These are phyloP conservation scores for Thalpophila matura DNA, from an alignment of 2,888 invertebrate species.

Conservation along the genomic window DNA sequence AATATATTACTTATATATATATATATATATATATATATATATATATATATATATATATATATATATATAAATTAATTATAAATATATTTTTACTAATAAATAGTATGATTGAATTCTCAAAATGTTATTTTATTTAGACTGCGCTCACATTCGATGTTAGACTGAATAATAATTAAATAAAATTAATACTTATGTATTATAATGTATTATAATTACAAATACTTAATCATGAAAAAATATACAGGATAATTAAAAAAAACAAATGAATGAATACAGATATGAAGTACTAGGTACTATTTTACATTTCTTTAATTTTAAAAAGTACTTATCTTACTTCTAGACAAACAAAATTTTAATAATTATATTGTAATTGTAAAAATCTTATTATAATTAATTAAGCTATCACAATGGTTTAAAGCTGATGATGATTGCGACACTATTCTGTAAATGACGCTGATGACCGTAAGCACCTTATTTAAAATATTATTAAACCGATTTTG, in stretches of 20 bases:
- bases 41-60: too few species aligned
- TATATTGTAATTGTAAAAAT: slow-evolving; percentile 31
- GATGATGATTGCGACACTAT: slow-evolving; percentile 63
- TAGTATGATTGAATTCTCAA: too few species aligned
- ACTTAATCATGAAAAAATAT: not conserved
- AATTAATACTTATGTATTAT: too few species aligned
- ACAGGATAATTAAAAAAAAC: not conserved
- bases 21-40: too few species aligned
- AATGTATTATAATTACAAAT: not conserved
- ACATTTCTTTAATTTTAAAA: not conserved
- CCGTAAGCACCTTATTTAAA: slow-evolving; percentile 52
- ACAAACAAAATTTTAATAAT: slow-evolving; percentile 15
- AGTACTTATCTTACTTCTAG: slow-evolving; percentile 12
- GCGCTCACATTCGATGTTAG: too few species aligned
- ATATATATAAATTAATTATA: too few species aligned
- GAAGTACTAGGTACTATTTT: slow-evolving; percentile 16
- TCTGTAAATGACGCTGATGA: slow-evolving; percentile 52
- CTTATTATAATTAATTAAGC: slow-evolving; percentile 59
- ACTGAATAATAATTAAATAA: too few species aligned
- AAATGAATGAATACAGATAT: slow-evolving; percentile 9
- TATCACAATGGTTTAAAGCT: slow-evolving; percentile 83
- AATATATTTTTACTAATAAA: too few species aligned
- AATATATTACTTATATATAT: too few species aligned
- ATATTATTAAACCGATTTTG: slow-evolving; percentile 13
- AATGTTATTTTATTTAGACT: too few species aligned